phyloP scores from a whole-genome alignment of 1,140 invertebrate genomes.

The Macrotrachela quadricornifera region DNA sequence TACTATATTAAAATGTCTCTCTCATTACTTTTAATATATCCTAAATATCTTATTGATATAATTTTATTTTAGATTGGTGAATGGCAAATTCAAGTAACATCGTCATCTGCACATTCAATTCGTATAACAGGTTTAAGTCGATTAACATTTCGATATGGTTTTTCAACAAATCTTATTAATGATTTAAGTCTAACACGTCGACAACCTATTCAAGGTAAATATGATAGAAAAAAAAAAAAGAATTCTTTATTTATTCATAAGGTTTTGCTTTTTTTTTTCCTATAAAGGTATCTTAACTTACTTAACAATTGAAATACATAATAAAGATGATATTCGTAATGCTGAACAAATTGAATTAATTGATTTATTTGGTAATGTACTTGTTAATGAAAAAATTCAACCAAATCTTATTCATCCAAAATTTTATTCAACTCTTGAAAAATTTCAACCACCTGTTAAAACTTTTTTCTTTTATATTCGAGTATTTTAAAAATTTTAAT shows the following conservation, averaged over 20 bases:
- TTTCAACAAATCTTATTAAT: conserved; percentile 35
- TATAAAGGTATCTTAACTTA: conserved; percentile 32
- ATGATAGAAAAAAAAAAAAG: too few species aligned
- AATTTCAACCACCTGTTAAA: conserved; percentile 16
- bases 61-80: conserved; percentile 23
- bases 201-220: conserved; percentile 39
- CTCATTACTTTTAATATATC: conserved; percentile 44
- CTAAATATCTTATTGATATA: conserved; percentile 42
- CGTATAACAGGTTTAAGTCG: conserved; percentile 39
- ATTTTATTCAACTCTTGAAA: background rate
- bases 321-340: conserved; percentile 19
- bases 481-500: background rate
- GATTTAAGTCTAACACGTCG: conserved; percentile 36
- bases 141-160: conserved; percentile 43
- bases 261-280: too few species aligned
- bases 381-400: conserved; percentile 21
- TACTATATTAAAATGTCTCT: too few species aligned
- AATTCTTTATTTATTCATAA: too few species aligned
- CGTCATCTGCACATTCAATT: conserved; percentile 35
- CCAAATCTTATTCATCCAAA: background rate
- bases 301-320: conserved; percentile 32
- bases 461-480: background rate
- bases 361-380: conserved; percentile 29
- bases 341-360: conserved; percentile 33
- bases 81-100: background rate